A percentile compares a stretch with the other conserved stretches of the same genome.
Evolutionary conservation across 2,797 vertebrate genomes (phyloP).

Genomic region (Bradypodion ventrale): DNA sequence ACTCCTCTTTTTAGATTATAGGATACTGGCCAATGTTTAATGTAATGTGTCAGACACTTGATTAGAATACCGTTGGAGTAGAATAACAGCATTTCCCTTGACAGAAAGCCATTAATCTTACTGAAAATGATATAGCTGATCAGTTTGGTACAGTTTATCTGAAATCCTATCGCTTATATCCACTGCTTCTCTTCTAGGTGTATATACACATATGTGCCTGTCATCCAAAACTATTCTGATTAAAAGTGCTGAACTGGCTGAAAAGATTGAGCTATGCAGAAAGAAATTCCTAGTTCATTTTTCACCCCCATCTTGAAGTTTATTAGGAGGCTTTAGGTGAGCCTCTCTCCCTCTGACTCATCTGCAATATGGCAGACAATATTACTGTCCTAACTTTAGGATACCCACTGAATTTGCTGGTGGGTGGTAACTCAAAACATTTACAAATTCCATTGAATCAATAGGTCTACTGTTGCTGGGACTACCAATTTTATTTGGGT

Average conservation of each 20-base stretch:
- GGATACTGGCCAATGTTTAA: neutral
- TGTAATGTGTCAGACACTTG: neutral
- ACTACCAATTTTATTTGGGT: too few species aligned
- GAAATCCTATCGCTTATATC: neutral
- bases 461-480: too few species aligned
- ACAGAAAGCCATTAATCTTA: neutral
- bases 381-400: too few species aligned
- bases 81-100: too few species aligned
- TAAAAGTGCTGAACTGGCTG: neutral
- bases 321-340: neutral
- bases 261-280: neutral
- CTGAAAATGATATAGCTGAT: too few species aligned
- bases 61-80: neutral
- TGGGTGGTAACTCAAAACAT: too few species aligned
- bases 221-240: neutral
- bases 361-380: neutral
- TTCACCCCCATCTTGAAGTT: neutral
- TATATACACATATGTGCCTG: neutral
- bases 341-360: neutral
- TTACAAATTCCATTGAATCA: too few species aligned
- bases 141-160: too few species aligned
- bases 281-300: neutral
- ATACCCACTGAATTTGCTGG: too few species aligned
- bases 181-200: neutral
- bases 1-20: too few species aligned